These are phyloP conservation scores for Idaea biselata DNA, from an alignment of 2,888 invertebrate genomes.

Conservation along the genomic window DNA sequence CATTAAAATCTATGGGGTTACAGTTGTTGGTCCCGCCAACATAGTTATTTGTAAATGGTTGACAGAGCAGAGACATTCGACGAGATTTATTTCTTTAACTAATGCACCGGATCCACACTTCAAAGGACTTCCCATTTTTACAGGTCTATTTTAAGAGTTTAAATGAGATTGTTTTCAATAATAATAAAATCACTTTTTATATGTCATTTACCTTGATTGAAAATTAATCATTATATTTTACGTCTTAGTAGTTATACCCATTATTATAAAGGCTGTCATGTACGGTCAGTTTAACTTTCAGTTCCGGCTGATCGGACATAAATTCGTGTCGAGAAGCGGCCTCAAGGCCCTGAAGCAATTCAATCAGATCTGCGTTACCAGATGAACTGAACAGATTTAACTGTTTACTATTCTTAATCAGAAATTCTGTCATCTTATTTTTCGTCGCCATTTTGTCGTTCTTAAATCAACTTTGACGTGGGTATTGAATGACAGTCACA, in stretches of 20 bases:
- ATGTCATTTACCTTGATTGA: not conserved
- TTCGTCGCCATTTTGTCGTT: not conserved
- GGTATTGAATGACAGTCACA: not conserved
- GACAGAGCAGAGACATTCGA: conserved; percentile 26
- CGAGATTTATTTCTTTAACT: conserved; percentile 36
- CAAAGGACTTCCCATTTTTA: conserved; percentile 27
- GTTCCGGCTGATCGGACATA: too few relatives aligned
- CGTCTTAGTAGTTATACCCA: too few relatives aligned
- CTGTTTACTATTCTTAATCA: not conserved
- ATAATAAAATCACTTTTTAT: not conserved
- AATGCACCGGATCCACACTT: conserved; percentile 37
- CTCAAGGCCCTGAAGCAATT: too few relatives aligned
- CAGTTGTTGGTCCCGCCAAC: conserved; percentile 20
- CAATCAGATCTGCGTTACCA: too few relatives aligned
- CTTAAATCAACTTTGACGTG: not conserved
- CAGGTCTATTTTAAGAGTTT: conserved; percentile 17
- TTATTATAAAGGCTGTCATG: too few relatives aligned
- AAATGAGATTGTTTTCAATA: conserved; percentile 10
- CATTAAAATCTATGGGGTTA: conserved; percentile 27
- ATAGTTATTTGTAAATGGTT: conserved; percentile 19
- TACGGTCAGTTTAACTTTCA: too few relatives aligned
- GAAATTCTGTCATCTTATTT: not conserved
- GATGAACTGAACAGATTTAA: too few relatives aligned
- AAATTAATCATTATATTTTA: too few relatives aligned
- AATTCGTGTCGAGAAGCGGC: too few relatives aligned